Evolutionary conservation across 1,140 invertebrate genomes (phyloP), one percentile per base, ranked within the genome.

Genomic region (Triops longicaudatus): DNA sequence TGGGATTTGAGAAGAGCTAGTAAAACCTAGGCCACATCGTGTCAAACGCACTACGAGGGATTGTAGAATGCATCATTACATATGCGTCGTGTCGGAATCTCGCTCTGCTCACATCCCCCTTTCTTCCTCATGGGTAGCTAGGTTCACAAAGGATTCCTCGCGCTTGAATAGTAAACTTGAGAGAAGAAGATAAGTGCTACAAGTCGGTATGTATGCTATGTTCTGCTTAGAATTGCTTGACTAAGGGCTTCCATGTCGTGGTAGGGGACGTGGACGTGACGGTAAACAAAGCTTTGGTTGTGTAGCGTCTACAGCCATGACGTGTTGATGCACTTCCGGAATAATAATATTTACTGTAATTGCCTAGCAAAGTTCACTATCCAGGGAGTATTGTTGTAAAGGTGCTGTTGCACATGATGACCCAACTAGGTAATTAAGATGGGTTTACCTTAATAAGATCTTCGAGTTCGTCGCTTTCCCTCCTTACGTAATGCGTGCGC

Each of bases 231-330:
- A 17, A 6, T 63, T 63, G 50, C 50, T 63, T 63, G 50, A 63
- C n/a, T 63, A 63, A 63, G 50, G n/a, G 22, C 50, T 63, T 63
- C 50, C 50, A 63, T 63, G 50, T 63, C 50, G 22, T 22, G 50
- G 50, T 6, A 17, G 14, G 50, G 50, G 50, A 63, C 14, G 22
- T 63, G 50, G 50, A 63, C 50, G 17, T 63, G 50, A 63, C 50
- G 22, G 50, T n/a, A 63, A 22, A 63, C 50, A 63, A 63, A 63
- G 50, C 50, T 63, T 63, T 63, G 50, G 50, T 63, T 10, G 14
- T 12, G 50, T 63, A 63, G n/a, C 17, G 50, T 63, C 22, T 17
- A 63, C 50, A 63, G 17, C 17, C 17, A 63, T 14, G 50, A 63
- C 50, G 50, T 63, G 50, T 63, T 63, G 50, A 63, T 63, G 50